These are phyloP conservation scores for Leptopilina clavipes DNA, from an alignment of 1,140 invertebrate genomes.

Conservation along the genomic window DNA sequence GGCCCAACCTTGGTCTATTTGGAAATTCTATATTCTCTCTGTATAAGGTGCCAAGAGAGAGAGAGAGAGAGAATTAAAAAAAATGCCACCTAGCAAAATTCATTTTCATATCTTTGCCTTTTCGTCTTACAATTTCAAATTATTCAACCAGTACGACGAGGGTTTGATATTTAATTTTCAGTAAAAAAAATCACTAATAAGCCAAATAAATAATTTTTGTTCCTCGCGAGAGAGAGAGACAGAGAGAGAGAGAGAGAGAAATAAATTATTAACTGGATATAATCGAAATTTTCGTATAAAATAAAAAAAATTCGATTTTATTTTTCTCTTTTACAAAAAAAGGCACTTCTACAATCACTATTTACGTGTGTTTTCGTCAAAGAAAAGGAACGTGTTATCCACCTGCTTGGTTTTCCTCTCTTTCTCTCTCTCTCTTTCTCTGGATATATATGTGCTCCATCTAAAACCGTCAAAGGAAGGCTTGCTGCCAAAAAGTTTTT, in stretches of 20 bases:
- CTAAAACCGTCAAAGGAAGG: not conserved
- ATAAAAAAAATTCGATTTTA: not conserved
- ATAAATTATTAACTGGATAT: not conserved
- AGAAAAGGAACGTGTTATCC: not conserved
- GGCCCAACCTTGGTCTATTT: conserved; percentile 48
- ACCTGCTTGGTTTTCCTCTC: not conserved
- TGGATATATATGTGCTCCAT: not conserved
- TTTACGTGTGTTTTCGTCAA: not conserved
- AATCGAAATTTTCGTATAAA: not conserved
- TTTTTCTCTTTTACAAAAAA: not conserved
- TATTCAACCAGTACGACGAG: too few species aligned
- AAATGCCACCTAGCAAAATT: not conserved
- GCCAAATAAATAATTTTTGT: too few species aligned
- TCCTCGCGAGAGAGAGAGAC: too few species aligned
- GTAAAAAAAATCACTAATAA: too few species aligned
- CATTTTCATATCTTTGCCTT: not conserved
- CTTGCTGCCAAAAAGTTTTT: conserved; percentile 8
- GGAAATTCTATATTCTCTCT: conserved; percentile 40
- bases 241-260: too few species aligned
- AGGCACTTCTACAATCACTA: not conserved
- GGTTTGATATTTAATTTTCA: too few species aligned
- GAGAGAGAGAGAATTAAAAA: not conserved
- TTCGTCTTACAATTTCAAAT: too few species aligned
- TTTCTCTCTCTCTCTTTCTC: too few species aligned
- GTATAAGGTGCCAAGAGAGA: not conserved